Percentiles rank a stretch among this genome's conserved stretches.
phyloP scores from a whole-genome alignment of 1,140 invertebrate species.

The Lepidurus apus region DNA sequence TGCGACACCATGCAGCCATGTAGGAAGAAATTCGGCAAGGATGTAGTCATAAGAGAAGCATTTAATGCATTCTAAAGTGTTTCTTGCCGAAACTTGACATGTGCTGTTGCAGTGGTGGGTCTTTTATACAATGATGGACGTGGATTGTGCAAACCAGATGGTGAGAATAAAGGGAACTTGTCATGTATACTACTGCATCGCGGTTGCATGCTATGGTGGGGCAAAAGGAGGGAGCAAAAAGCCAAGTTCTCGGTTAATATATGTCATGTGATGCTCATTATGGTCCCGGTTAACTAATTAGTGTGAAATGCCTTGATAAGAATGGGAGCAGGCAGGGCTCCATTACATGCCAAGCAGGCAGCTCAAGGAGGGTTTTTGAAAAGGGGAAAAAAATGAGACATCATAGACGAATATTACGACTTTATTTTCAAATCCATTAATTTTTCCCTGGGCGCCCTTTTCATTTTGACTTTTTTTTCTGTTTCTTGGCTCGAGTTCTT shows the following conservation, averaged over 20 bases:
- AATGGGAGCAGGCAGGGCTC: constrained; percentile 17
- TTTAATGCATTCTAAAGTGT: not conserved
- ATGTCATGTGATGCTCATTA: constrained; percentile 22
- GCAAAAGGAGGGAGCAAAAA: constrained; percentile 18
- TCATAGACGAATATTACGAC: not conserved
- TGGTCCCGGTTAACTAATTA: constrained; percentile 18
- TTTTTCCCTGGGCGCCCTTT: not conserved
- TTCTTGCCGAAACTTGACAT: not conserved
- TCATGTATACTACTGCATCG: constrained; percentile 4
- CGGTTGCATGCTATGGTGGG: not conserved
- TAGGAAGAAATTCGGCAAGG: not conserved
- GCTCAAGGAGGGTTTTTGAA: not conserved
- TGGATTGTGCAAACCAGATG: not conserved
- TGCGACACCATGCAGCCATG: not conserved
- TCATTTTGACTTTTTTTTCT: not conserved
- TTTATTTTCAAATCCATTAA: not conserved
- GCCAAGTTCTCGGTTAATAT: constrained; percentile 21
- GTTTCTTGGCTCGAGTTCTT: not conserved
- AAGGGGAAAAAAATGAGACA: not conserved
- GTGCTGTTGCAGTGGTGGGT: not conserved
- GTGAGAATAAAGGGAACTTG: constrained; percentile 11
- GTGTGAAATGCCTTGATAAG: constrained; percentile 21
- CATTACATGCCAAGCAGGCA: constrained; percentile 8
- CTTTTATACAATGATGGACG: not conserved
- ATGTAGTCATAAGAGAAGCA: not conserved